Conservation (phyloP, 2,888 invertebrate species). For the Molorchus minor region DNA sequence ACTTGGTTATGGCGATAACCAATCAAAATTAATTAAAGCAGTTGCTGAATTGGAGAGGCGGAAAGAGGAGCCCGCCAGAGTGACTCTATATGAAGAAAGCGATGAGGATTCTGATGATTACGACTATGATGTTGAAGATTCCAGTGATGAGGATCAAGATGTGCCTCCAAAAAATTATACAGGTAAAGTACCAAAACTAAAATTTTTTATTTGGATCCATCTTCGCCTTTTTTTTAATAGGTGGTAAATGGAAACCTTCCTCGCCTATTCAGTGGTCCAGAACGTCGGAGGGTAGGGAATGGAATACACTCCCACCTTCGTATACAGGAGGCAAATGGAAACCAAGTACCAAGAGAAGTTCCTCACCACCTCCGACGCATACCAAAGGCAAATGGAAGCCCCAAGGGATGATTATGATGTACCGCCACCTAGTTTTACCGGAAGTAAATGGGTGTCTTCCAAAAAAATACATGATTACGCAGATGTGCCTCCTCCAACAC, state of each 20-base stretch:
- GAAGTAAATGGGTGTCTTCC: slow-evolving; percentile 69
- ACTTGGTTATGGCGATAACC: slow-evolving; percentile 67
- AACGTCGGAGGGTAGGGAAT: slow-evolving; percentile 59
- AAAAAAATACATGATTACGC: slow-evolving; percentile 41
- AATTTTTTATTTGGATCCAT: neutral
- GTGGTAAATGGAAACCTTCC: slow-evolving; percentile 80
- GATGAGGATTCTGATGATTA: slow-evolving; percentile 51
- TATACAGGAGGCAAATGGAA: slow-evolving; percentile 75
- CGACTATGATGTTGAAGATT: slow-evolving; percentile 52
- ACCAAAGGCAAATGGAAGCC: slow-evolving; percentile 70
- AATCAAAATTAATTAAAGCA: slow-evolving; percentile 71
- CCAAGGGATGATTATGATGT: slow-evolving; percentile 35
- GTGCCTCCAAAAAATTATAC: slow-evolving; percentile 68
- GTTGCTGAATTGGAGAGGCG: slow-evolving; percentile 71
- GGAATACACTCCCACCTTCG: slow-evolving; percentile 67
- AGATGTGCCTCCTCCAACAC: slow-evolving; percentile 54
- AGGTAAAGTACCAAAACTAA: too few relatives aligned
- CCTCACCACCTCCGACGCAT: slow-evolving; percentile 58
- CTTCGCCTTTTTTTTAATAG: slow-evolving; percentile 12
- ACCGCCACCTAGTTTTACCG: slow-evolving; percentile 58
- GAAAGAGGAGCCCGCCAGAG: slow-evolving; percentile 65
- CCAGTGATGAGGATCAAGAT: slow-evolving; percentile 61
- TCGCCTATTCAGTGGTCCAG: slow-evolving; percentile 58
- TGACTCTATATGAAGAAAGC: slow-evolving; percentile 57
- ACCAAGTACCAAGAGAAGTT: slow-evolving; percentile 53